Percentiles rank a stretch among this genome's conserved stretches.
Evolutionary conservation across 2,888 invertebrate genomes (phyloP).

Genomic region (Salticus scenicus): DNA sequence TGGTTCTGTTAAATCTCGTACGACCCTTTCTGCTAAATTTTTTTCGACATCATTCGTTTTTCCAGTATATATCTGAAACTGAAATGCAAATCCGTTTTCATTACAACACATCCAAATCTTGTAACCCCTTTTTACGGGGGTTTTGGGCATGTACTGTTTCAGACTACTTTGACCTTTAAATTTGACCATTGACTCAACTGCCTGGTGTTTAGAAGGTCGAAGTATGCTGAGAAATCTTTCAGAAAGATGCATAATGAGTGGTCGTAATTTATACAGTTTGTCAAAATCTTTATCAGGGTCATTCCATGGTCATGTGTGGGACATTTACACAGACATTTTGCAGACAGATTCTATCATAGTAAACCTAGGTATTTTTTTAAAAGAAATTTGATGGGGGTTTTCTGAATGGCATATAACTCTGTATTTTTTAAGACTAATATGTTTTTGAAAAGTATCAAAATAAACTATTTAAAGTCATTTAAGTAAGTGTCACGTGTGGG

Average conservation of each 20-base stretch:
- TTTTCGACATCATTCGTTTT: neutral
- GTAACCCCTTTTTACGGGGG: neutral
- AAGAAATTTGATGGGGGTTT: too few relatives aligned
- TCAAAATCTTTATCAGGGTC: too few relatives aligned
- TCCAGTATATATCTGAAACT: conserved; percentile 1
- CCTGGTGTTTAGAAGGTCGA: neutral
- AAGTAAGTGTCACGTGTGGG: too few relatives aligned
- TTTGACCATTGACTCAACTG: neutral
- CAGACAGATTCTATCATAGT: too few relatives aligned
- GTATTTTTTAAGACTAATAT: too few relatives aligned
- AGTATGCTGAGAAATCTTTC: neutral
- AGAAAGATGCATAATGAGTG: neutral
- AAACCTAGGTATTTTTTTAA: too few relatives aligned
- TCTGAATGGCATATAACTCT: too few relatives aligned
- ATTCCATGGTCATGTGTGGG: too few relatives aligned
- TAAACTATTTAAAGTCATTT: too few relatives aligned
- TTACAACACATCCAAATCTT: conserved; percentile 12
- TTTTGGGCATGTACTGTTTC: conserved; percentile 19
- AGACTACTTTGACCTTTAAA: neutral
- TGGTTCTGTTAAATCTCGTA: neutral
- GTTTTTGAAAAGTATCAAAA: too few relatives aligned
- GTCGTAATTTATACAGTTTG: neutral
- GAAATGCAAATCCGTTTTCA: neutral
- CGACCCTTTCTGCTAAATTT: neutral
- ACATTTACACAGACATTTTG: too few relatives aligned